Evolutionary conservation across 2,797 vertebrate genomes (phyloP).

Genomic region (Poecilia wingei): DNA sequence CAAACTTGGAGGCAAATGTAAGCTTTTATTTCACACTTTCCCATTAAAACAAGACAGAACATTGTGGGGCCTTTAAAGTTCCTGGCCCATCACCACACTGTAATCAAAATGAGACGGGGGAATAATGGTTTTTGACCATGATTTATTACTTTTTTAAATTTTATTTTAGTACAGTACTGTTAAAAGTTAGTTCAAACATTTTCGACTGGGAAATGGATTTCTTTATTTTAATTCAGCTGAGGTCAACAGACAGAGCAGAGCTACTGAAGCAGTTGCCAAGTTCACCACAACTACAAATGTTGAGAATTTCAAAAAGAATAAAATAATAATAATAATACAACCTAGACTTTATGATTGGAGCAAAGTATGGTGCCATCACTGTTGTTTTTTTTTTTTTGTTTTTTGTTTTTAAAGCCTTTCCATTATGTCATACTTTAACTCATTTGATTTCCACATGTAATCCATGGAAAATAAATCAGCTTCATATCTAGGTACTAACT

Average conservation of each 20-base stretch:
- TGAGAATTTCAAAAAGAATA: conserved; percentile 66
- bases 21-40: neutral
- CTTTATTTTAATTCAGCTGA: conserved; percentile 67
- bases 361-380: conserved; percentile 64
- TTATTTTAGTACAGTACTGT: conserved; percentile 83
- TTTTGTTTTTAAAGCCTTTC: conserved; percentile 60
- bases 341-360: conserved; percentile 68
- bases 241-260: conserved; percentile 81
- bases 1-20: neutral
- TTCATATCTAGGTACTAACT: conserved; percentile 72
- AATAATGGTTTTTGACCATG: conserved; percentile 73
- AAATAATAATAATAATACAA: conserved; percentile 52
- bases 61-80: neutral
- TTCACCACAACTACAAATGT: conserved; percentile 82
- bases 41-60: conserved; percentile 3
- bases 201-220: conserved; percentile 78
- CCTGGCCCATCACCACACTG: neutral
- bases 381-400: conserved; percentile 25
- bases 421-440: conserved; percentile 47
- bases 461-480: conserved; percentile 69
- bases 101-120: conserved; percentile 61
- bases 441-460: conserved; percentile 59
- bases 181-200: conserved; percentile 85
- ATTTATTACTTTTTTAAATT: conserved; percentile 66
- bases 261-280: conserved; percentile 80